Percentiles rank a stretch among this genome's conserved stretches.
These are phyloP conservation scores for Bos javanicus DNA, from an alignment of 2,113 vertebrate species.

Conservation along the genomic window DNA sequence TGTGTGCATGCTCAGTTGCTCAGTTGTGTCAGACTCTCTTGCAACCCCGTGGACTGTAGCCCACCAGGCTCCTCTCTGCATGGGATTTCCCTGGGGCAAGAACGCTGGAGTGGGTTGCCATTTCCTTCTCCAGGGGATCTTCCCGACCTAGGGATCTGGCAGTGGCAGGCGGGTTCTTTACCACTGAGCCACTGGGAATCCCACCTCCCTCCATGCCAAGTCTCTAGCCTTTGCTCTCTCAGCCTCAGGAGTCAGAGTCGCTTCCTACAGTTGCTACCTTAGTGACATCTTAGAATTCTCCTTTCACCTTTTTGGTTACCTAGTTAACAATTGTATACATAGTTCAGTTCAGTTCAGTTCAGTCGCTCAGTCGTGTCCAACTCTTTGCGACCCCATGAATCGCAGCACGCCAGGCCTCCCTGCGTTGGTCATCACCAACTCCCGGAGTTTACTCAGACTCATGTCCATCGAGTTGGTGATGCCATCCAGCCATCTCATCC, in stretches of 20 bases:
- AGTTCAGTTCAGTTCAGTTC: too few relatives aligned
- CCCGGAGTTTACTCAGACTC: too few relatives aligned
- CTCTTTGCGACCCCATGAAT: too few relatives aligned
- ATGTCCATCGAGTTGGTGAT: too few relatives aligned
- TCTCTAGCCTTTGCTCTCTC: neutral
- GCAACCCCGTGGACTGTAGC: neutral
- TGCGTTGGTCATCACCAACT: too few relatives aligned
- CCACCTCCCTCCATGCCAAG: neutral
- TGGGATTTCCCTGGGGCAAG: neutral
- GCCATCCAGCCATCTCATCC: too few relatives aligned
- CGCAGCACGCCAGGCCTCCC: too few relatives aligned
- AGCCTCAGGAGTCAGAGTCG: neutral
- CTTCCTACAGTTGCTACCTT: neutral
- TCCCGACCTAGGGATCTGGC: neutral
- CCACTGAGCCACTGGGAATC: neutral
- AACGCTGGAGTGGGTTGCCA: neutral
- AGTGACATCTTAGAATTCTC: neutral
- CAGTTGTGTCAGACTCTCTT: neutral
- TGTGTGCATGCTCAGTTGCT: neutral
- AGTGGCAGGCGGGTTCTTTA: neutral
- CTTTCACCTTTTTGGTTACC: neutral
- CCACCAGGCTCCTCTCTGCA: neutral
- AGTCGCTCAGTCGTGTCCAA: too few relatives aligned
- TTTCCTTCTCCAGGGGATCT: neutral
- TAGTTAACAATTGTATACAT: neutral